Percentiles rank a stretch among this genome's conserved stretches.
Evolutionary conservation across 2,888 invertebrate genomes (phyloP).

Genomic region (Meteorus cinctellus): DNA sequence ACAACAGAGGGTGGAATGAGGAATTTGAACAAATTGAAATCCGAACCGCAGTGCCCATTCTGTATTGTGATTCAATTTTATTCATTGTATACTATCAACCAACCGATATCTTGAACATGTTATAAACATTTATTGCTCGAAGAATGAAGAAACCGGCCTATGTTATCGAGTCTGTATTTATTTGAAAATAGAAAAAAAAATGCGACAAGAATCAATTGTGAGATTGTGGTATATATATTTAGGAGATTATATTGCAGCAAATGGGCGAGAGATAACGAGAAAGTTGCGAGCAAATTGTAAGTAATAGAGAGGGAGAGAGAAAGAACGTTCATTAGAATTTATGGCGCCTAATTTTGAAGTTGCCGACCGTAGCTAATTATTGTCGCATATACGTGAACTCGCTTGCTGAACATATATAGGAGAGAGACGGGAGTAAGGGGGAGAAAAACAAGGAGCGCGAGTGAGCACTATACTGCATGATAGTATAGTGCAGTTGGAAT

Average conservation of each 20-base stretch:
- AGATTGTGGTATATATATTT: not conserved
- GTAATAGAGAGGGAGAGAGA: constrained; percentile 15
- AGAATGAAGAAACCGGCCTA: too few relatives aligned
- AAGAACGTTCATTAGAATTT: constrained; percentile 54
- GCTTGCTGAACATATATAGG: constrained; percentile 35
- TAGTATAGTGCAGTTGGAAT: constrained; percentile 1
- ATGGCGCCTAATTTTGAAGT: constrained; percentile 57
- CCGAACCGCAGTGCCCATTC: too few relatives aligned
- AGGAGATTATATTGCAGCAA: not conserved
- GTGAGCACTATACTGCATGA: not conserved
- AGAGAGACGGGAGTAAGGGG: not conserved
- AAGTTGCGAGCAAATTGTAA: not conserved
- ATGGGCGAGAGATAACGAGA: not conserved
- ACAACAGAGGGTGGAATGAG: too few relatives aligned
- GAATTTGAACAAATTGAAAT: too few relatives aligned
- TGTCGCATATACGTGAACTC: constrained; percentile 46
- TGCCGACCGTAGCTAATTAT: constrained; percentile 53
- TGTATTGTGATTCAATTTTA: too few relatives aligned
- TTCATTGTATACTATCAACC: too few relatives aligned
- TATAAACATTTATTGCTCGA: too few relatives aligned
- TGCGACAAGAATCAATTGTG: not conserved
- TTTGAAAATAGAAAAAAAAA: too few relatives aligned
- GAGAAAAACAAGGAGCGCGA: constrained; percentile 5
- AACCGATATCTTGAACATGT: too few relatives aligned
- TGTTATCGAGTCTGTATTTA: too few relatives aligned